Conservation (phyloP, 2,113 vertebrate genomes). For the Dinomys branickii region DNA sequence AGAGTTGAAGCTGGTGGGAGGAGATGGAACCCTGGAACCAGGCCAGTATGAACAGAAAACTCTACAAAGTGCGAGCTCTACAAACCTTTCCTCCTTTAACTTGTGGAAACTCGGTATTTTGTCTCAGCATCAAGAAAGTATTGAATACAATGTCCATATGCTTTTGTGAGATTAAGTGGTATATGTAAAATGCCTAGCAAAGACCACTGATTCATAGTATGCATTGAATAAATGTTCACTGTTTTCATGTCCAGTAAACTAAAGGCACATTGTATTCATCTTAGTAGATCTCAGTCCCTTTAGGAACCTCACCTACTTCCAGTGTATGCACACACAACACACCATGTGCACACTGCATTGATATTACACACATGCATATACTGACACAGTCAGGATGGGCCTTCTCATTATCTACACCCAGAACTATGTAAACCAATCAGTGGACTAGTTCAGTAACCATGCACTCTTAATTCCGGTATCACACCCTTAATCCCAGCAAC, state of each 20-base stretch:
- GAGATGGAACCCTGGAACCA: background rate
- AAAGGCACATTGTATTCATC: background rate
- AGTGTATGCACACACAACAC: background rate
- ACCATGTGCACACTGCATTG: background rate
- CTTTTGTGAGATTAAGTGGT: background rate
- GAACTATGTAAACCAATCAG: background rate
- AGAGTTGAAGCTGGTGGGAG: background rate
- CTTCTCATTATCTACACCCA: background rate
- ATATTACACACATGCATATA: background rate
- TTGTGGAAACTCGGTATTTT: background rate
- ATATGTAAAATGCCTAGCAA: background rate
- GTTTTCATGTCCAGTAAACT: background rate
- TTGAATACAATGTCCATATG: background rate
- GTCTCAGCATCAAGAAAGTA: background rate
- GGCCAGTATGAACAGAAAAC: background rate
- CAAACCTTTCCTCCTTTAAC: background rate
- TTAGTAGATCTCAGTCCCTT: background rate
- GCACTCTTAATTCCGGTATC: background rate
- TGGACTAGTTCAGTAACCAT: background rate
- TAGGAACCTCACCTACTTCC: background rate
- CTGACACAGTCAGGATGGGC: background rate
- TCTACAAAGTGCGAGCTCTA: background rate
- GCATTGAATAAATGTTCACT: background rate
- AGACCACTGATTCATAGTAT: background rate
- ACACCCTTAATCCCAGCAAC: background rate